Evolutionary conservation across 2,888 invertebrate genomes (phyloP), one percentile per base, ranked within the genome.

Genomic region (Plagodis pulveraria): DNA sequence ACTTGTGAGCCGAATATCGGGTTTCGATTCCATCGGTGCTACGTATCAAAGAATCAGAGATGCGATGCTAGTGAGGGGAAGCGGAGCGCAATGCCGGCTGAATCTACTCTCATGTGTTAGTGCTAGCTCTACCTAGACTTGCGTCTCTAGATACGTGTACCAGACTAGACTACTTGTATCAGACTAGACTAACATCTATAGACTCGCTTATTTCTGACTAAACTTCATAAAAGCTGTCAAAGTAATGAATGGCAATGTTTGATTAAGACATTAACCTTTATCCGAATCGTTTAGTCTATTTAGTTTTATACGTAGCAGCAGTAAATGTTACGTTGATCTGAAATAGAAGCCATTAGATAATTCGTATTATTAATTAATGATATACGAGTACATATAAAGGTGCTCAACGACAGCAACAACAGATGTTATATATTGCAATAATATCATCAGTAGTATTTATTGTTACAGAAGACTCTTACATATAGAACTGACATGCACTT

Each of bases 21-120:
- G 87, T 91, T 92, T 89, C 91, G 91, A 92, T 91, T 91, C 89
- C 87, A 87, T 89, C 84, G 89, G 91, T 90, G 90, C 88, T 82
- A 84, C 88, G 89, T 91, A 91, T 92, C 91, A 91, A 90, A 89
- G 90, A 86, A 86, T 84, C 84, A 83, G 81, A 59, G 85, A 81
- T 80, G 84, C 82, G 80, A 22, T 80, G 78, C 78, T 81, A 71
- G 83, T 81, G 78, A 71, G 79, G 77, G 75, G 78, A 82, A 78
- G 73, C 76, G 80, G 76, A 84, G 81, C 86, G 84, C 82, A 80
- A 77, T 84, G 76, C 89, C 88, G 86, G 76, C 63, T 66, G 67
- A 50, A 56, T 49, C 57, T 40, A 56, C 50, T 50, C 65, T 49
- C 41, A 11, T 7, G 32, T 43, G 33, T 34, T 46, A 46, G n/a